Base-by-base conservation (phyloP, 2,113 vertebrate genomes). In the Perognathus longimembris region DNA sequence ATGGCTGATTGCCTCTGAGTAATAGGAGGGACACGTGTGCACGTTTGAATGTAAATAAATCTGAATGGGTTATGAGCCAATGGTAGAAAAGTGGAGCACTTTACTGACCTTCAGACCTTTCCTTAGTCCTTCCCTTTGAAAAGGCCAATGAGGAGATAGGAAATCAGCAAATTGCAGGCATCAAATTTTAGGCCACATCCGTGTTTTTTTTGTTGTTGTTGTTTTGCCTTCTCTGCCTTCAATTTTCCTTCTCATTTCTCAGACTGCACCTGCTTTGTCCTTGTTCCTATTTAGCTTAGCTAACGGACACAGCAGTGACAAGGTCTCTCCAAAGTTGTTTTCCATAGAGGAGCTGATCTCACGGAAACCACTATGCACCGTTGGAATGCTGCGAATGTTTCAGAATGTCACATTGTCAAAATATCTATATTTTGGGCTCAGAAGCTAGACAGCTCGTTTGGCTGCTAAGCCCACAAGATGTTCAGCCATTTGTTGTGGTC, bases 321-420 rank as follows among this genome's bases (percentile, higher is more conserved):
- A 78, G 92, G 85, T 95, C 92, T 91, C 66, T 89, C 34, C 17
- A 2, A 83, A 87, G 84, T 93, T 89, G 71, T 88, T 89, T 89
- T 85, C 63, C 81, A 85, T 94, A 59, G 88, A 89, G 78, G 91
- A 87, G 42, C 87, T 73, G 2, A 89, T 94, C 87, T 94, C 92
- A 36, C 8, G 10, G 73, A 94, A 94, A 90, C 89, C 67, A 71
- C 87, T 4, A 1, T 24, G 83, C 32, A 85, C 87, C 78, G 82
- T 87, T 38, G 89, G 93, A 94, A 96, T 95, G 93, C 66, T 94
- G 80, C 86, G 96, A 34, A 42, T 82, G n/a, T 92, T 95, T 94
- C 87, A 92, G 94, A 96, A 94, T 96, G 96, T 96, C 96, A 97
- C 96, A 70, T 96, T 97, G 95, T 97, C 97, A 96, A 96, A 96